These are phyloP conservation scores for Tipula confusa DNA, from an alignment of 2,888 invertebrate genomes.

Conservation along the genomic window DNA sequence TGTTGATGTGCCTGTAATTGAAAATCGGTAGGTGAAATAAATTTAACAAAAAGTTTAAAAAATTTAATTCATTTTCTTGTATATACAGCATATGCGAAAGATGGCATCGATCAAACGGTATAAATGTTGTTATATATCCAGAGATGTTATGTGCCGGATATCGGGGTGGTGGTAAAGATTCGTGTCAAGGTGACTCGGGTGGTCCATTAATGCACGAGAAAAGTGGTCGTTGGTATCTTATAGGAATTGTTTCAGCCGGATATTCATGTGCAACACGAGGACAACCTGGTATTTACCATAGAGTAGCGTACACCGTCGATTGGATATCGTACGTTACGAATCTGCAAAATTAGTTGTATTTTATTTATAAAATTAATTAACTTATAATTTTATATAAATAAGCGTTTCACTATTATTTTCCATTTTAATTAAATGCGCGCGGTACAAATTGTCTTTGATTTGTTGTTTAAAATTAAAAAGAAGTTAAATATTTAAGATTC, in stretches of 20 bases:
- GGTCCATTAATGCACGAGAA: slow-evolving; percentile 88
- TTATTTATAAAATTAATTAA: background rate
- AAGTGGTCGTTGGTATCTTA: slow-evolving; percentile 82
- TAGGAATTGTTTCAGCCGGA: slow-evolving; percentile 84
- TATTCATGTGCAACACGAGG: slow-evolving; percentile 91
- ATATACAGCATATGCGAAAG: slow-evolving; percentile 61
- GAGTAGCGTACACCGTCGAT: slow-evolving; percentile 88
- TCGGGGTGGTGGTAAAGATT: slow-evolving; percentile 69
- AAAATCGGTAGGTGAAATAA: slow-evolving; percentile 57
- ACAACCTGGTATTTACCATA: slow-evolving; percentile 90
- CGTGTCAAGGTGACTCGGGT: slow-evolving; percentile 64
- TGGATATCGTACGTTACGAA: slow-evolving; percentile 72
- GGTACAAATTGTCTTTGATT: background rate
- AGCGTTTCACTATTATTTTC: background rate
- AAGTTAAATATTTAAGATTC: background rate
- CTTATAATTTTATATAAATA: background rate
- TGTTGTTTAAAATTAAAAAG: background rate
- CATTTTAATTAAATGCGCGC: background rate
- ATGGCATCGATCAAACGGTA: slow-evolving; percentile 62
- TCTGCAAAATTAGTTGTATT: slow-evolving; percentile 35
- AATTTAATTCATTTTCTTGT: slow-evolving; percentile 36
- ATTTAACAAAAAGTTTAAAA: background rate
- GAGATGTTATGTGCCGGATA: slow-evolving; percentile 96
- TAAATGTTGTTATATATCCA: slow-evolving; percentile 72
- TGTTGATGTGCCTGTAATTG: slow-evolving; percentile 89